phyloP scores from a whole-genome alignment of 1,140 invertebrate genomes.

The Achatina immaculata region DNA sequence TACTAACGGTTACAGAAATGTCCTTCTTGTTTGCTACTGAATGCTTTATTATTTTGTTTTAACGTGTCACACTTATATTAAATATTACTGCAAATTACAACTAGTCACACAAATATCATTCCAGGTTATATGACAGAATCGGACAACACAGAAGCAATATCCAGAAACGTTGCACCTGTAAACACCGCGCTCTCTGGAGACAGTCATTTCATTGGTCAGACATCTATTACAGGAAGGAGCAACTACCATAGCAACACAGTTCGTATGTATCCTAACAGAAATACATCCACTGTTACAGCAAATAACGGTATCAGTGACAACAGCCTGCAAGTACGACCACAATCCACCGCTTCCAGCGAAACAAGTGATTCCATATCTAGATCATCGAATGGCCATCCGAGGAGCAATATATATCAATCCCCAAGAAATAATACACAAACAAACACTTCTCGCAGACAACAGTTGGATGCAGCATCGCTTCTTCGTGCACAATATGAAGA shows the following conservation, averaged over 20 bases:
- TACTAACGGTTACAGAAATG: too few relatives aligned
- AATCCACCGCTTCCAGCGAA: neutral
- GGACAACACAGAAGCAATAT: neutral
- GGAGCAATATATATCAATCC: neutral
- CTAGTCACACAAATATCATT: too few relatives aligned
- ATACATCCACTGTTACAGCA: neutral
- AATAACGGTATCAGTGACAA: neutral
- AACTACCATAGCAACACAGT: neutral
- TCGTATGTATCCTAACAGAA: neutral
- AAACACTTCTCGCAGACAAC: neutral
- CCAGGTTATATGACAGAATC: too few relatives aligned
- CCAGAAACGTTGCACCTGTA: neutral
- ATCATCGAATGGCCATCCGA: neutral
- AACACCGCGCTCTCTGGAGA: neutral
- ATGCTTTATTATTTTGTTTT: too few relatives aligned
- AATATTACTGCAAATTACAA: too few relatives aligned
- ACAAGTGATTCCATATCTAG: neutral
- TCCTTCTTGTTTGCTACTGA: too few relatives aligned
- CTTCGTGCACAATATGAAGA: too few relatives aligned
- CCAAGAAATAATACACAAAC: neutral
- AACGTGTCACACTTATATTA: too few relatives aligned
- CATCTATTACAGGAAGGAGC: neutral
- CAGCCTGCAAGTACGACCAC: neutral
- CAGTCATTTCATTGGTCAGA: neutral
- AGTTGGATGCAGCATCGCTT: neutral